phyloP scores from a whole-genome alignment of 1,140 invertebrate genomes.

The Subanguina moxae region DNA sequence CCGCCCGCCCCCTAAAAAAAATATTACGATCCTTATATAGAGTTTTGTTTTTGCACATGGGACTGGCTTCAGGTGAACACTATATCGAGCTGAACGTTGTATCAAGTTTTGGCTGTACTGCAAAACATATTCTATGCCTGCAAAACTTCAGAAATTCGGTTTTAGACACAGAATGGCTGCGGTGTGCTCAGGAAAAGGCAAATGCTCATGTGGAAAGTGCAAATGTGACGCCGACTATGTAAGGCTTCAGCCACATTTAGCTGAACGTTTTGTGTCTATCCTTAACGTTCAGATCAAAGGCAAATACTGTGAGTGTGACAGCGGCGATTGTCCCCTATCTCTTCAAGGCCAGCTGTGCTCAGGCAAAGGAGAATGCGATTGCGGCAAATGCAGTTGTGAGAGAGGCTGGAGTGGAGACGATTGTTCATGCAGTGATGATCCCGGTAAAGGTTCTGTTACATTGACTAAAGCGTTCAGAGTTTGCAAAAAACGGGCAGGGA shows the following conservation, averaged over 20 bases:
- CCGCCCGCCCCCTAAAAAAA: neutral
- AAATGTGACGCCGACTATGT: constrained; percentile 39
- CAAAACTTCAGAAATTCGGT: no score
- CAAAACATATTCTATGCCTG: no score
- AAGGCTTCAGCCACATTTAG: constrained; percentile 18
- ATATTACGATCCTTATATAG: no score
- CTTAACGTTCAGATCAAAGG: constrained; percentile 37
- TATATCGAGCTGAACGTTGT: no score
- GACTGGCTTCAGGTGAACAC: no score
- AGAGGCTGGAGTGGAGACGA: constrained; percentile 40
- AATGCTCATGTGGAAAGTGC: constrained; percentile 39
- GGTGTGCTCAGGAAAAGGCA: constrained; percentile 32
- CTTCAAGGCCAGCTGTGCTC: constrained; percentile 47
- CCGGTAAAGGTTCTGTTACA: constrained; percentile 28
- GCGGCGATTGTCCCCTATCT: constrained; percentile 39
- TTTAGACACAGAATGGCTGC: constrained; percentile 24
- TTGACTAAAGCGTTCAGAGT: neutral
- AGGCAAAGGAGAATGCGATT: constrained; percentile 51
- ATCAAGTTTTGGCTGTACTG: no score
- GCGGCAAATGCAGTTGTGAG: constrained; percentile 53
- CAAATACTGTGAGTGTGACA: constrained; percentile 57
- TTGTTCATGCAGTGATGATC: constrained; percentile 47
- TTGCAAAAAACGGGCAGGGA: no score
- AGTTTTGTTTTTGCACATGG: no score
- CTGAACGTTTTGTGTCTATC: neutral